Base-by-base conservation (phyloP, 1,140 invertebrate genomes). In the Heliconius nattereri region DNA sequence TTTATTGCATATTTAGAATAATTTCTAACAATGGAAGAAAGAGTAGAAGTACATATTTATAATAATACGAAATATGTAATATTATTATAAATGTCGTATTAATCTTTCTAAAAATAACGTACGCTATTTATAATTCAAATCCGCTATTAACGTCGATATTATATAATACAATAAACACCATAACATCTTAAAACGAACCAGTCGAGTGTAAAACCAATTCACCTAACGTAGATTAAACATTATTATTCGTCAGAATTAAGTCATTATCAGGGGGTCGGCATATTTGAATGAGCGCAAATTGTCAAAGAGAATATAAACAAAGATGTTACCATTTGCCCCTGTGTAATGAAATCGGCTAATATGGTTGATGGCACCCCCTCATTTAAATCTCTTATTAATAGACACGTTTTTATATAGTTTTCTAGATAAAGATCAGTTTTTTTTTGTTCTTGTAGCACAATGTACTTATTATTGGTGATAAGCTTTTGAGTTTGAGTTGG, bases 211-310 rank as follows among this genome's bases (percentile, higher is more conserved):
- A 79, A 85, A 78, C 75, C 74, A 82, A 85, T 85, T 82, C 78
- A 85, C 71, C 72, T 73, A 75, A 78, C 73, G 75, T 66, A 82
- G 74, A 81, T 78, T 83, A 75, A 86, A 81, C 85, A 85, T 90
- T 91, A 91, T 90, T 85, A 89, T 91, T 88, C 85, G 85, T 87
- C 83, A 89, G 83, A 88, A 90, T 92, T 91, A 90, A 87, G 83
- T 84, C 86, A 89, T 93, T 91, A 92, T 89, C 84, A 88, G 83
- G 90, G 91, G 90, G 89, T 40, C 81, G 84, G 81, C 84, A 85
- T 90, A 92, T 94, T 94, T 94, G 91, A 94, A 94, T 94, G 91
- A 93, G 91, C 91, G 85, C 87, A 94, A 93, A 94, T 93, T 94
- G 91, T 94, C 91, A 94, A 94, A 94, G 91, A 93, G 91, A 94